Percentiles rank a stretch among this genome's conserved stretches.
phyloP scores from a whole-genome alignment of 2,113 vertebrate species.

The Phycodurus eques region DNA sequence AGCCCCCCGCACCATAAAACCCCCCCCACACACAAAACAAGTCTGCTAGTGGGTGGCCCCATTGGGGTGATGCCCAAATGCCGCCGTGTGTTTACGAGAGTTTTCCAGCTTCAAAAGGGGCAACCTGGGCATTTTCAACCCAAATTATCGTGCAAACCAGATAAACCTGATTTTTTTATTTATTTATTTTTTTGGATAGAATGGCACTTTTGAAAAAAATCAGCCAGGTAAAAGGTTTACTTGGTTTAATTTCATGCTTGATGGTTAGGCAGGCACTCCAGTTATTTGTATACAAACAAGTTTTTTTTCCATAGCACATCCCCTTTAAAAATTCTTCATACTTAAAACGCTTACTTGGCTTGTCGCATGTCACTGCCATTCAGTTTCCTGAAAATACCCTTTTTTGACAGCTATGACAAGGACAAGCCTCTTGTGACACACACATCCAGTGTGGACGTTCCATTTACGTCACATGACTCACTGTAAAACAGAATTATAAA shows the following conservation, averaged over 20 bases:
- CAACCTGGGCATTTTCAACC: too few species aligned
- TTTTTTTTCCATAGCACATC: too few species aligned
- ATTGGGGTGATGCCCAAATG: too few species aligned
- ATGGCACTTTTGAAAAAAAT: too few species aligned
- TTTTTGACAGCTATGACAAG: neutral
- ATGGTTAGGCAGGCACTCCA: neutral
- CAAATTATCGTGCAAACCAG: too few species aligned
- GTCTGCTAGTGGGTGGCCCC: too few species aligned
- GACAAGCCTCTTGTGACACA: neutral
- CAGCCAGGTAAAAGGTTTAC: neutral
- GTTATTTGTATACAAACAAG: neutral
- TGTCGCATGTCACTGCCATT: neutral
- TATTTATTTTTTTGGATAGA: too few species aligned
- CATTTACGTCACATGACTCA: neutral
- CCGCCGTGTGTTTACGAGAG: too few species aligned
- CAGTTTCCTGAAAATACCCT: neutral
- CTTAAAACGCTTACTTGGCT: neutral
- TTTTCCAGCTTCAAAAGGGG: too few species aligned
- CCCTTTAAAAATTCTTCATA: neutral
- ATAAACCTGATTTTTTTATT: too few species aligned
- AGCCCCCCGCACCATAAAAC: too few species aligned
- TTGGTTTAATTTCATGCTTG: neutral
- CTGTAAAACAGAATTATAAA: neutral
- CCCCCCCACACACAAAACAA: too few species aligned
- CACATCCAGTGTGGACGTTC: neutral